phyloP scores from a whole-genome alignment of 2,113 vertebrate genomes.

The Pantherophis guttatus region DNA sequence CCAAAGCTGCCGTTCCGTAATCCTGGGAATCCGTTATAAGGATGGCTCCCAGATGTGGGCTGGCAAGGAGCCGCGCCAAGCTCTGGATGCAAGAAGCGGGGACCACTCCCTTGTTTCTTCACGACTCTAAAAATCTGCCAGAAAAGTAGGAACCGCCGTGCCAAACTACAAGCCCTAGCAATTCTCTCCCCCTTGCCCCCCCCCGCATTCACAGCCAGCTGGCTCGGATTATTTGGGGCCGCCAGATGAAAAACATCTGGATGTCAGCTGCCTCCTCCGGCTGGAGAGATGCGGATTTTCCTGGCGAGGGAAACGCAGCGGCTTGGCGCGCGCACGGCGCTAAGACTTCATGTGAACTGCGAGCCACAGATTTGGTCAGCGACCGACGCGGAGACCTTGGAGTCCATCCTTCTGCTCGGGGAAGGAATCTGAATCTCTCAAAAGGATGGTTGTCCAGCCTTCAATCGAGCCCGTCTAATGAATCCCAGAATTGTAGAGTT shows the following conservation, averaged over 20 bases:
- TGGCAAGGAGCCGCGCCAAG: neutral
- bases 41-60: neutral
- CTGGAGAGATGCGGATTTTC: neutral
- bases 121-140: neutral
- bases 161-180: neutral
- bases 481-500: no score
- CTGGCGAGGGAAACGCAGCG: neutral
- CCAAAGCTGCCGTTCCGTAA: no score
- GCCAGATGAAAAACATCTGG: neutral
- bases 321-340: neutral
- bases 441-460: neutral
- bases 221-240: neutral
- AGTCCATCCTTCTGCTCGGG: neutral
- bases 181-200: neutral
- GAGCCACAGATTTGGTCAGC: neutral
- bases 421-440: no score
- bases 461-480: neutral
- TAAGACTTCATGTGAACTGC: neutral
- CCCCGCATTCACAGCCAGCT: neutral
- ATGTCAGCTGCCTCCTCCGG: neutral
- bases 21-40: no score
- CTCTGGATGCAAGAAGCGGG: neutral
- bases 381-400: rapidly evolving
- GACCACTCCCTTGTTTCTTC: neutral
- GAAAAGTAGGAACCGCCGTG: neutral